Evolutionary conservation across 1,140 invertebrate species (phyloP), one percentile per base, ranked within the genome.

Genomic region (Neuroterus valhalla): DNA sequence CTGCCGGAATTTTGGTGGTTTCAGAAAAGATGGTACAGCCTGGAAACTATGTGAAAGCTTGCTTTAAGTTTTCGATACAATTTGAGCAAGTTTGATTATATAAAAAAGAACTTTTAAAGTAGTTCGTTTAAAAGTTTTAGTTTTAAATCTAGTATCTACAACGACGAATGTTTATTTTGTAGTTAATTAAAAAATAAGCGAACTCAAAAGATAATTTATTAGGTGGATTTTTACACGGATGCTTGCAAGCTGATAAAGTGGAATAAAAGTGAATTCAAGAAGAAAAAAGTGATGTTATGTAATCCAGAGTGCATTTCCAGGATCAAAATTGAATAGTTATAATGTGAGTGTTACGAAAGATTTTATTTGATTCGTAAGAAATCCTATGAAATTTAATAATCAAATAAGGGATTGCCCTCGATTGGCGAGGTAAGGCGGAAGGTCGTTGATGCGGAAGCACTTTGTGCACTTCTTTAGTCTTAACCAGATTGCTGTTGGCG

Each of bases 311-410:
- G 15, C 26, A 31, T 62, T 31, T 26, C 55, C 14, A 38, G 55
- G 55, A 62, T 62, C 23, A 62, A 62, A 62, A 62, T 62, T 62
- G 15, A 62, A 3, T 31, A 21, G 21, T 62, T 14, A 62, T 62
- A 62, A 62, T 31, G 55, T 62, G 31, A 62, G 55, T 62, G 21
- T 55, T 26, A 55, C 50, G 21, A 55, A 55, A 55, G 23, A 55
- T 55, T 55, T 23, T 15, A 26, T 55, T 55, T 55, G 19, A 12
- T 15, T 17, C 17, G 8, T 55, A 26, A 26, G 52, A 55, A 55
- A 55, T 55, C 12, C 19, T 55, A 23, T 26, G 52, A 55, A 55
- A 31, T 26, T 55, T 26, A 55, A 55, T 55, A 26, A 55, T 62
- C 23, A 15, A 62, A 62, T 62, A 62, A 62, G 23, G 10, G 26